Evolutionary conservation across 2,888 invertebrate genomes (phyloP), one percentile per base, ranked within the genome.

Genomic region (Thelaira solivaga): DNA sequence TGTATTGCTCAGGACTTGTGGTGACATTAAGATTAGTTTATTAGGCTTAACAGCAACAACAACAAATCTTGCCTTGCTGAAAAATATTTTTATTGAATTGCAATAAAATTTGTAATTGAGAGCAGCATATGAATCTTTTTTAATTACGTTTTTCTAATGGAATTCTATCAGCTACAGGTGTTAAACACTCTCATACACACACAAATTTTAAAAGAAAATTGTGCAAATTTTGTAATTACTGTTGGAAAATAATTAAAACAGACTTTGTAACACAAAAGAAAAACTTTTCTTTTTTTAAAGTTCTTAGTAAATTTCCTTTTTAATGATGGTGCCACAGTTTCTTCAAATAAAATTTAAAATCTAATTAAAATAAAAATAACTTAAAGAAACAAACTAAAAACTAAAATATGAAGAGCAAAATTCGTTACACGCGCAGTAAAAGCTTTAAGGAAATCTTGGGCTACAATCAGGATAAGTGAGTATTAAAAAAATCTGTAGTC

Each of bases 371-470:
- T 2, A 6, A 29, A 55, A 24, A 39, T 36, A 1, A 10, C 36
- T 43, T 47, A 20, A 36, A 26, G 47, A 8, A 55, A 7, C 45
- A 34, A 16, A 26, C 26, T 24, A 41, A 1, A 29, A 26, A 18
- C 5, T 20, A 18, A n/a, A 80, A 47, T 71, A 88, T 88, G 86
- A 86, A 86, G 61, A 85, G 85, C 59, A 87, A 88, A 83, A 84
- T 85, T 75, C 84, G 83, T 67, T 88, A 86, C 75, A 86, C 83
- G 53, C 84, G 88, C 24, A 88, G 87, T 80, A 87, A 86, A 81
- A 88, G 88, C 67, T 87, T 86, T 61, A 87, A 84, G 76, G 87
- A 87, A 61, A 85, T 86, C 53, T 82, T 86, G 53, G 83, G 83
- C 55, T 84, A 83, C 53, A 84, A 83, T 62, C 83, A 84, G 77